Percentiles rank a stretch among this genome's conserved stretches.
These are phyloP conservation scores for Thera obeliscata DNA, from an alignment of 2,888 invertebrate genomes.

Conservation along the genomic window DNA sequence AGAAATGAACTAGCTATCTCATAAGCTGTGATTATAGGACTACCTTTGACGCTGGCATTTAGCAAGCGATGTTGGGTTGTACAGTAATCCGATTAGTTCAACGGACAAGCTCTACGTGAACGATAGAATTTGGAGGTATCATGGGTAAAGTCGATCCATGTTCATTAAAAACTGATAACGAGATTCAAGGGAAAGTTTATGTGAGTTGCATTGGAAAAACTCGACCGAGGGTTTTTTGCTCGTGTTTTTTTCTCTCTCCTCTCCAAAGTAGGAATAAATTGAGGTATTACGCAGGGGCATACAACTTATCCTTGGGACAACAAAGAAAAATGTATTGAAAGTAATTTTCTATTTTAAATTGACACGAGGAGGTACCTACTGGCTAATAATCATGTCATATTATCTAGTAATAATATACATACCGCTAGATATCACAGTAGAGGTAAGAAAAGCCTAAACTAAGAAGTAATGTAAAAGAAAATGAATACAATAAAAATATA, in stretches of 20 bases:
- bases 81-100: constrained; percentile 64
- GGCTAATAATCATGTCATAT: too few relatives aligned
- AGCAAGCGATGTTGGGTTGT: constrained; percentile 54
- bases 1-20: constrained; percentile 14
- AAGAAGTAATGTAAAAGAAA: too few relatives aligned
- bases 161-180: constrained; percentile 33
- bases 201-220: constrained; percentile 17
- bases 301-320: background rate
- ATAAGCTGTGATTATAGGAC: constrained; percentile 22
- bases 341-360: background rate
- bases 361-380: too few relatives aligned
- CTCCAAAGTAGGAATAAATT: background rate
- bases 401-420: too few relatives aligned
- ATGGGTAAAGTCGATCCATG: constrained; percentile 20
- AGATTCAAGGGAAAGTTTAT: constrained; percentile 18
- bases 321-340: background rate
- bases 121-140: constrained; percentile 18
- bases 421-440: too few relatives aligned
- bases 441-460: too few relatives aligned
- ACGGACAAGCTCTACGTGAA: constrained; percentile 30
- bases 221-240: constrained; percentile 1
- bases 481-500: too few relatives aligned
- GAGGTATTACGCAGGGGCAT: background rate
- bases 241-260: background rate
- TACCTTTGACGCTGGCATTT: constrained; percentile 53